phyloP scores from a whole-genome alignment of 2,113 vertebrate genomes.

The Pao palembangensis region DNA sequence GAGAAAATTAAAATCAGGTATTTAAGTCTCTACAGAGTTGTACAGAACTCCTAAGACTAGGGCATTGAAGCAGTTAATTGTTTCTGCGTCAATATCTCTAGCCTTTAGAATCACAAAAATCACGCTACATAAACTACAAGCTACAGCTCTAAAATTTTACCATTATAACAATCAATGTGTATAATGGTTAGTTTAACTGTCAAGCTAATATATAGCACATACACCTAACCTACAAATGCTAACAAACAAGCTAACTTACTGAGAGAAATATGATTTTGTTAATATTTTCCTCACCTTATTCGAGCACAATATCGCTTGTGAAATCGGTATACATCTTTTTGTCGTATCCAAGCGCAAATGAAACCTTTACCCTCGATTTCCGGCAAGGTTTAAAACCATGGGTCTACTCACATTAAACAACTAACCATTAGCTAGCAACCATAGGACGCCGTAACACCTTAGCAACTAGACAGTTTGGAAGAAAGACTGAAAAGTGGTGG shows the following conservation, averaged over 20 bases:
- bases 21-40: too few species aligned
- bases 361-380: constrained; percentile 6
- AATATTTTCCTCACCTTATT: constrained; percentile 26
- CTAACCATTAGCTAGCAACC: constrained; percentile 63
- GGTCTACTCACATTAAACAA: not conserved
- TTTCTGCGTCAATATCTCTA: too few species aligned
- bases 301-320: not conserved
- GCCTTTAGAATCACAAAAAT: too few species aligned
- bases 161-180: too few species aligned
- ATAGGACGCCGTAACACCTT: constrained; percentile 56
- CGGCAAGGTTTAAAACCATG: not conserved
- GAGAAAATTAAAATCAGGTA: too few species aligned
- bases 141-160: too few species aligned
- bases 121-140: too few species aligned
- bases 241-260: constrained; percentile 20
- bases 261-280: not conserved
- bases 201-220: not conserved
- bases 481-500: constrained; percentile 30
- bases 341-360: not conserved
- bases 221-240: not conserved
- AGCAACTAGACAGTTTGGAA: constrained; percentile 48
- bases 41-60: too few species aligned
- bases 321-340: not conserved
- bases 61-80: not conserved
- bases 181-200: not conserved